Percentiles rank a stretch among this genome's conserved stretches.
Conservation (phyloP, 2,888 invertebrate species). For the Hirtodrosophila histrioides region DNA sequence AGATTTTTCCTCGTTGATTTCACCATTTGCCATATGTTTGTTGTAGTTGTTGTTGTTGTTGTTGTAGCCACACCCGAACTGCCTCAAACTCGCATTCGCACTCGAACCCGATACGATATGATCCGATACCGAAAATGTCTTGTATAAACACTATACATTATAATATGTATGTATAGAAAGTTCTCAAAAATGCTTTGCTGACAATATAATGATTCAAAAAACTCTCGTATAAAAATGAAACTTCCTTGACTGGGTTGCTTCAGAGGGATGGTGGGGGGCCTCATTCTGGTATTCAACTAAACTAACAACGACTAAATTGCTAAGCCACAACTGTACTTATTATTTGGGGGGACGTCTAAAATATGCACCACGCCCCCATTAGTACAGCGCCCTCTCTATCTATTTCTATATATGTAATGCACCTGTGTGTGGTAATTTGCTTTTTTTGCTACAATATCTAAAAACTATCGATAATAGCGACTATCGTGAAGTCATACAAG, state of each 20-base stretch:
- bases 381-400: conserved; percentile 11
- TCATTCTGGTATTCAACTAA: conserved; percentile 34
- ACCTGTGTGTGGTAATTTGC: conserved; percentile 46
- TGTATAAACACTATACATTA: conserved; percentile 12
- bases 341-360: conserved; percentile 16
- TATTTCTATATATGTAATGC: conserved; percentile 54
- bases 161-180: conserved; percentile 29
- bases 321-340: neutral
- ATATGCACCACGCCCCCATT: conserved; percentile 22
- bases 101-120: conserved; percentile 20
- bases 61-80: conserved; percentile 37
- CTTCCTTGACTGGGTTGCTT: conserved; percentile 12
- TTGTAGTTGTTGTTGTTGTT: conserved; percentile 37
- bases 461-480: no score
- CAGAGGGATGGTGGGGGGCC: conserved; percentile 10
- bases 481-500: no score
- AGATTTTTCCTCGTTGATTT: conserved; percentile 54
- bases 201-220: conserved; percentile 59
- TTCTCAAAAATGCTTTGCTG: conserved; percentile 61
- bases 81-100: conserved; percentile 15
- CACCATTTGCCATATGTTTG: conserved; percentile 73
- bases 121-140: conserved; percentile 32
- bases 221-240: conserved; percentile 38
- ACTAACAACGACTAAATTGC: conserved; percentile 37
- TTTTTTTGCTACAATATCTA: conserved; percentile 2